Evolutionary conservation across 2,113 vertebrate genomes (phyloP).

Genomic region (Nematolebias whitei): DNA sequence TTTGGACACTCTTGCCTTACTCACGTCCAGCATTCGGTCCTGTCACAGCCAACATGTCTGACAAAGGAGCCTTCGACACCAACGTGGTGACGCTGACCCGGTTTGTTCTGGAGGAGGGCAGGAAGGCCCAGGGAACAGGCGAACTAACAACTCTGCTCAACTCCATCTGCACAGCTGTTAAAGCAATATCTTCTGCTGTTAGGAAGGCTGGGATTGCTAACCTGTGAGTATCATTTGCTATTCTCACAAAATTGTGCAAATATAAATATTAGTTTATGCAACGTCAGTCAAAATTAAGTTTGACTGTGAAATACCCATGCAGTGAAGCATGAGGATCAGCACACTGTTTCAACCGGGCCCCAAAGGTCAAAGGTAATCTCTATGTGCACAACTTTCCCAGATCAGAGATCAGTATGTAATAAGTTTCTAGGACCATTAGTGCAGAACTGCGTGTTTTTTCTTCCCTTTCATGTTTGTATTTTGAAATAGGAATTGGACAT

Average conservation of each 20-base stretch:
- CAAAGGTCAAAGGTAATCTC: constrained; percentile 41
- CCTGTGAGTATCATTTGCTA: constrained; percentile 80
- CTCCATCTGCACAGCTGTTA: constrained; percentile 91
- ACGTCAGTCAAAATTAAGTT: not conserved
- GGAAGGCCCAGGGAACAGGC: constrained; percentile 87
- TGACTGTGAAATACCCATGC: not conserved
- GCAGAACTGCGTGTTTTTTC: not conserved
- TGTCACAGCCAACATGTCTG: constrained; percentile 81
- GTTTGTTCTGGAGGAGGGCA: constrained; percentile 93
- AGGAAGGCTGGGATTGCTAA: constrained; percentile 95
- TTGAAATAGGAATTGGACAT: not conserved
- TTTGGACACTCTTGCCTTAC: constrained; percentile 17
- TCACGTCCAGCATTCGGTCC: constrained; percentile 22
- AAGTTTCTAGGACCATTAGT: not conserved
- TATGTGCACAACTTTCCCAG: constrained; percentile 3
- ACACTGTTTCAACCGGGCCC: not conserved
- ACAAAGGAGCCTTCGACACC: constrained; percentile 88
- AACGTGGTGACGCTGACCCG: constrained; percentile 92
- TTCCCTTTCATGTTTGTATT: not conserved
- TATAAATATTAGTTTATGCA: not conserved
- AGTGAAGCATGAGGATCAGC: not conserved
- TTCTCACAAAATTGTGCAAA: not conserved
- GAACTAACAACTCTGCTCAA: constrained; percentile 95
- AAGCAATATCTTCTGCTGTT: constrained; percentile 94
- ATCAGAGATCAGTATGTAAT: constrained; percentile 37